These are phyloP conservation scores for Nemopilema nomurai DNA, from an alignment of 30 jellyfish, hydroid and myxozoan genomes.

Conservation along the genomic window DNA sequence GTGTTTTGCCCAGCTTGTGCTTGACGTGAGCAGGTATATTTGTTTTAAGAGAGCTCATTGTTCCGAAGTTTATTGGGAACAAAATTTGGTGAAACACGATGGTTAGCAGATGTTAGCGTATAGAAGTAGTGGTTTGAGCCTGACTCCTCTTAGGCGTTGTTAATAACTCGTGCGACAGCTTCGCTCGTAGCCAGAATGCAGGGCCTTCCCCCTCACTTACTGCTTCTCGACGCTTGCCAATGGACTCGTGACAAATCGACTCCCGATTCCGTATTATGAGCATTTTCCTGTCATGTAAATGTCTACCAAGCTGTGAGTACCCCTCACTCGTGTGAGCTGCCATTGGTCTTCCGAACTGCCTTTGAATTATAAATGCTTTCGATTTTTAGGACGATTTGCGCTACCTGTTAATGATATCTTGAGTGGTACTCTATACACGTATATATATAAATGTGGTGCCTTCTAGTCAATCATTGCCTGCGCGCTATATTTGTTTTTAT, in stretches of 20 bases:
- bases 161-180: not conserved
- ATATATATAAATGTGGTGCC: no score
- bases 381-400: not conserved
- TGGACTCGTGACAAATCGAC: not conserved
- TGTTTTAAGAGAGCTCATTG: not conserved
- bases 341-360: not conserved
- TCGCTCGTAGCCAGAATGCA: not conserved
- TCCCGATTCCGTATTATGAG: not conserved
- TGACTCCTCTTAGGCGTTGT: not conserved
- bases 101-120: not conserved
- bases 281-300: not conserved
- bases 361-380: not conserved
- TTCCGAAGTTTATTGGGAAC: not conserved
- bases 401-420: not conserved
- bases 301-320: constrained; percentile 1
- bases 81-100: not conserved
- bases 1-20: not conserved
- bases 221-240: not conserved
- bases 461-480: no score
- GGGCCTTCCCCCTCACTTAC: not conserved
- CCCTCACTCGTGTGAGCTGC: not conserved
- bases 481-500: no score
- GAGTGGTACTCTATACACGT: not conserved
- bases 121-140: not conserved
- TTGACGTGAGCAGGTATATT: not conserved